Percentiles rank a stretch among this genome's conserved stretches.
These are phyloP conservation scores for Prinia subflava DNA, from an alignment of 2,113 vertebrate genomes.

Conservation along the genomic window DNA sequence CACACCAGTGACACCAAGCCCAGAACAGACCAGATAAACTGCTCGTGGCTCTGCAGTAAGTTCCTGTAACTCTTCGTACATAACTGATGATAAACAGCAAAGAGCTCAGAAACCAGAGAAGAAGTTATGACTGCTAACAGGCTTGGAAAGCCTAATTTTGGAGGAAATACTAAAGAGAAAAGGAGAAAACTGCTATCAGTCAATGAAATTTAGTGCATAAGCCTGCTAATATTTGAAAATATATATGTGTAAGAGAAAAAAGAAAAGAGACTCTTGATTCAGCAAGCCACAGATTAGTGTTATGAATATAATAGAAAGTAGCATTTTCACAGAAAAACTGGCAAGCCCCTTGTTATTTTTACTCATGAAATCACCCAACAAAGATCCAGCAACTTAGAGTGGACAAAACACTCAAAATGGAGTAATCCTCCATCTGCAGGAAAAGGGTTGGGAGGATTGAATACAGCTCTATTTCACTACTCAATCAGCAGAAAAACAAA, in stretches of 20 bases:
- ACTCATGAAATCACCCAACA: neutral
- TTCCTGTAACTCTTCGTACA: neutral
- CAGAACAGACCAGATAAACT: neutral
- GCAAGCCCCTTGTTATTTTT: neutral
- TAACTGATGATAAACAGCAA: neutral
- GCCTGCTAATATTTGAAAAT: neutral
- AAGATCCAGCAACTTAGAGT: neutral
- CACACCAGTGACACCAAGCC: neutral
- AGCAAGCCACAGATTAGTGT: neutral
- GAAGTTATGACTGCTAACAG: neutral
- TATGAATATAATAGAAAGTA: neutral
- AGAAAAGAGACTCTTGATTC: neutral
- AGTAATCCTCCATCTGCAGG: neutral
- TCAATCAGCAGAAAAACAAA: neutral
- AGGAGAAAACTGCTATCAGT: neutral
- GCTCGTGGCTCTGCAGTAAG: neutral
- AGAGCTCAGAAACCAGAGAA: neutral
- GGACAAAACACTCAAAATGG: neutral
- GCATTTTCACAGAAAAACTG: neutral
- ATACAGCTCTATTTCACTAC: neutral
- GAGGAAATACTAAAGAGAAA: neutral
- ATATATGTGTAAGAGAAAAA: neutral
- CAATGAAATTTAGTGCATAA: neutral
- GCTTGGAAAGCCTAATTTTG: neutral
- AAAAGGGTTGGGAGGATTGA: neutral